Evolutionary conservation across 2,797 vertebrate species (phyloP), one percentile per base, ranked within the genome.

Genomic region (Salarias fasciatus): DNA sequence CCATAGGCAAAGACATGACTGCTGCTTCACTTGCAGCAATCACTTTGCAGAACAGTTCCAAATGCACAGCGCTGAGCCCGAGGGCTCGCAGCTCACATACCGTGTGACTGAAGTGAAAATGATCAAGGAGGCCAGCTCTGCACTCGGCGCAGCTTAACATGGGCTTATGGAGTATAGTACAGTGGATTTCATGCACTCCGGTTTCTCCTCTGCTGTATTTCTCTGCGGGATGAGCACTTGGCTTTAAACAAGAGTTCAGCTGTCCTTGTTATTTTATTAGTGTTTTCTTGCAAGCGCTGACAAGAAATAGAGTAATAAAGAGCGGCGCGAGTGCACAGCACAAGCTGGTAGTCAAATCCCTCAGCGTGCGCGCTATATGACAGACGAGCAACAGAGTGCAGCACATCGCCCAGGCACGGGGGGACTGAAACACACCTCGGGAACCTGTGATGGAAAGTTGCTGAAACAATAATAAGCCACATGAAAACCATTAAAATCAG

Each of bases 291-390:
- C 24, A 53, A 57, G 14, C 28, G 15, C 28, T 66, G 67, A 80
- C 75, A 79, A 66, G 55, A 79, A 71, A 61, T 46, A 55, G 51
- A 51, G 49, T 77, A 80, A 80, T 75, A 80, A 83, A 80, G 73
- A 77, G 74, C 77, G 82, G 82, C 87, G 84, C 79, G 74, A 41
- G 33, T 35, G 59, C 66, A 33, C 79, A 76, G 82, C 75, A 43
- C 63, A 72, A 54, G 59, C 37, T 49, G 66, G 46, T 65, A 66
- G 59, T 74, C 59, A 66, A 58, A 75, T 42, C 47, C 45, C 47
- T 50, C 52, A 58, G 75, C 63, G 9, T 6, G 3, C 33, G 9
- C 9, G 33, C 6, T 35, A 35, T 35, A 35, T 35, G 33, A 35
- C 57, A n/a, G 38, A 63, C 31, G 49, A 56, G 54, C 66, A 79